Evolutionary conservation across 1,140 invertebrate genomes (phyloP), one percentile per base, ranked within the genome.

Genomic region (Zaprionus tsacasi): DNA sequence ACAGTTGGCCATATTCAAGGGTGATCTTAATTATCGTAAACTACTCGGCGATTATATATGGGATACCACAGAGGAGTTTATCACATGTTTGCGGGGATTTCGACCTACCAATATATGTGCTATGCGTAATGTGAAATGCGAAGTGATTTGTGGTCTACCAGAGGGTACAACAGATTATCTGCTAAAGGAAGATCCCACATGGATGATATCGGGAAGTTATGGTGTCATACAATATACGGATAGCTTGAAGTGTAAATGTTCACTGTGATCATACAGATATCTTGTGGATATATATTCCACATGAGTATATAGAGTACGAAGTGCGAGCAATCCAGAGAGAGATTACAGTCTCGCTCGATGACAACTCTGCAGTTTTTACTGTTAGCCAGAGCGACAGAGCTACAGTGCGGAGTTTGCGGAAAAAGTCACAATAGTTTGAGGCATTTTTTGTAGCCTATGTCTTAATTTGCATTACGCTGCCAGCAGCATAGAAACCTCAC

Each of bases 11-110:
- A 95, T 99, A 78, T 98, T 99, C 92, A 99, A 99, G 94, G 99
- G 99, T 0, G 97, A 99, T 92, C 93, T 99, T 5, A 99, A 99
- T 93, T 99, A 99, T 92, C 93, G 98, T 56, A 99, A 99, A 94
- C 93, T 99, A 36, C 93, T 98, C 25, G 97, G 96, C 0, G 99
- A 99, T 92, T 94, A 95, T 38, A 96, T 97, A 73, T 99, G 98
- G 96, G 93, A 95, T 25, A 93, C 95, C 2, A 95, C 94, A 0
- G 96, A 95, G 3, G 91, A 94, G 11, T 98, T 99, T 82, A 92
- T 94, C 40, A 80, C 93, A 10, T 95, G 96, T 52, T 88, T 99
- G 10, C 93, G 95, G 82, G 96, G 95, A 83, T 99, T 99, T 91
- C 93, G 93, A 50, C 98, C 98, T 3, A 95, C 96, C 3, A 96